Conservation (phyloP, 2,113 vertebrate genomes). For the Mus musculus region GRCm39 chr16:78050001-78050500, state of each 20-base stretch:
- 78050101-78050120: too few relatives aligned
- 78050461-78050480: background rate
- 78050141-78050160: too few relatives aligned
- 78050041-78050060: background rate
- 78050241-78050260: slow-evolving; percentile 30
- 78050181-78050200: background rate
- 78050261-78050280: slow-evolving; percentile 9
- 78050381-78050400: background rate
- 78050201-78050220: slow-evolving; percentile 25
- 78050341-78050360: background rate
- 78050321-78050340: too few relatives aligned
- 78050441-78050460: background rate
- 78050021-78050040: background rate
- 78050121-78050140: too few relatives aligned
- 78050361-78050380: background rate
- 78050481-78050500: background rate
- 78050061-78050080: background rate
- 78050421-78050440: background rate
- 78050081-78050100: background rate
- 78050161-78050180: too few relatives aligned
- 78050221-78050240: slow-evolving; percentile 2
- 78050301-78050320: background rate
- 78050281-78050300: background rate
- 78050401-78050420: slow-evolving; percentile 1
- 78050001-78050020: background rate